A percentile compares a stretch with the other conserved stretches of the same genome.
Evolutionary conservation across 2,113 vertebrate species (phyloP).

Genomic region (Trichomycterus rosablanca): DNA sequence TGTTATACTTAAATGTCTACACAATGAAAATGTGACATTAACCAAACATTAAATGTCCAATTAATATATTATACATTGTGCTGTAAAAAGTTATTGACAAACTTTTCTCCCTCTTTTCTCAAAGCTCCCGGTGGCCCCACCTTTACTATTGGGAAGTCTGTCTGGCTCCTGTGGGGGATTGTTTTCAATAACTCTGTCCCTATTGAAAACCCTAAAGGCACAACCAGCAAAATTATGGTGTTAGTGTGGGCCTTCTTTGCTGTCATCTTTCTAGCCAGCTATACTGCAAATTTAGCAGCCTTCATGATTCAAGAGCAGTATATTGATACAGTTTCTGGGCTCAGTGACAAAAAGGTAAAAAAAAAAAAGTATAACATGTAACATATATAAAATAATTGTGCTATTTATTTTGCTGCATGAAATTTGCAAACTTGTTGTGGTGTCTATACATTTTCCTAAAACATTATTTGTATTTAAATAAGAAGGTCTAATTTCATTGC

Average conservation of each 20-base stretch:
- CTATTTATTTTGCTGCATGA: no score
- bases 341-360: conserved; percentile 95
- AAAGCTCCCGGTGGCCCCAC: conserved; percentile 85
- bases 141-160: conserved; percentile 95
- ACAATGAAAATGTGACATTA: neutral
- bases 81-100: no score
- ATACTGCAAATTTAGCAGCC: conserved; percentile 94
- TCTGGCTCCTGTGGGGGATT: conserved; percentile 96
- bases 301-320: conserved; percentile 99
- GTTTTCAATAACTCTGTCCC: conserved; percentile 99
- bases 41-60: no score
- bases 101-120: neutral
- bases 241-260: conserved; percentile 98
- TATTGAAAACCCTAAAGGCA: conserved; percentile 95
- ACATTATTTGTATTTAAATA: no score
- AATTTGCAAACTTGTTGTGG: no score
- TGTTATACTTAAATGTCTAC: neutral
- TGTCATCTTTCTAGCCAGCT: conserved; percentile 96
- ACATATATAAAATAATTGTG: no score
- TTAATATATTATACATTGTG: no score
- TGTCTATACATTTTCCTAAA: no score
- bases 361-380: no score
- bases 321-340: conserved; percentile 93
- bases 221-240: conserved; percentile 99
- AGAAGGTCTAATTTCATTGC: no score